phyloP scores from a whole-genome alignment of 2,888 invertebrate genomes.

The Drosophila neotestacea region DNA sequence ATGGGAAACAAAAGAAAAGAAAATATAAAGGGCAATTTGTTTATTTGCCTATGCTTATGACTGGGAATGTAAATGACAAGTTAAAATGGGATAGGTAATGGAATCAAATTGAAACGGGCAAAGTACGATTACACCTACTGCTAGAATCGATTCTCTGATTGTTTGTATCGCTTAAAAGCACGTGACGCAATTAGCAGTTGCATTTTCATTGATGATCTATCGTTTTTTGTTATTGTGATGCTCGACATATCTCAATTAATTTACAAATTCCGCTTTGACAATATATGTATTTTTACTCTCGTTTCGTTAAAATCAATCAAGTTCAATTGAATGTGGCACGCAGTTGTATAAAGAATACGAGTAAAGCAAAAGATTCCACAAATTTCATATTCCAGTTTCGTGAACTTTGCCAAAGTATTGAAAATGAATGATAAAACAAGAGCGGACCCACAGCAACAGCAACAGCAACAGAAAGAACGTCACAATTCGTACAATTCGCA shows the following conservation, averaged over 20 bases:
- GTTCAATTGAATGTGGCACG: constrained; percentile 59
- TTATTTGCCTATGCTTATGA: not conserved
- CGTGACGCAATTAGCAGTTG: constrained; percentile 59
- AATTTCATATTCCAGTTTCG: constrained; percentile 68
- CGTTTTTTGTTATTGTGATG: constrained; percentile 29
- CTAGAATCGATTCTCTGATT: constrained; percentile 21
- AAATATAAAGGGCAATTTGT: constrained; percentile 5
- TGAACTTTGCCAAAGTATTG: constrained; percentile 69
- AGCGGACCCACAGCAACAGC: constrained; percentile 2
- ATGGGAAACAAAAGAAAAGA: constrained; percentile 13
- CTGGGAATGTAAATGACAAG: not conserved
- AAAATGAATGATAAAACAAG: constrained; percentile 15
- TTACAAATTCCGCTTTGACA: constrained; percentile 46
- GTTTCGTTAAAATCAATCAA: constrained; percentile 78
- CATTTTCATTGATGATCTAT: constrained; percentile 60
- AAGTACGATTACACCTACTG: constrained; percentile 46
- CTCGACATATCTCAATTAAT: constrained; percentile 60
- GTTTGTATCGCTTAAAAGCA: constrained; percentile 17
- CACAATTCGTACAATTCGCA: not conserved
- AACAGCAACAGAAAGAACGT: constrained; percentile 17
- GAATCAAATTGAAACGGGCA: constrained; percentile 31
- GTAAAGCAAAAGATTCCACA: constrained; percentile 2
- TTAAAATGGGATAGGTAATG: constrained; percentile 41
- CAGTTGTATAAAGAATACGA: constrained; percentile 28
- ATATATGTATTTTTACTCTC: constrained; percentile 50